Evolutionary conservation across 1,140 invertebrate species (phyloP).

Genomic region (Tyrophagus putrescentiae): DNA sequence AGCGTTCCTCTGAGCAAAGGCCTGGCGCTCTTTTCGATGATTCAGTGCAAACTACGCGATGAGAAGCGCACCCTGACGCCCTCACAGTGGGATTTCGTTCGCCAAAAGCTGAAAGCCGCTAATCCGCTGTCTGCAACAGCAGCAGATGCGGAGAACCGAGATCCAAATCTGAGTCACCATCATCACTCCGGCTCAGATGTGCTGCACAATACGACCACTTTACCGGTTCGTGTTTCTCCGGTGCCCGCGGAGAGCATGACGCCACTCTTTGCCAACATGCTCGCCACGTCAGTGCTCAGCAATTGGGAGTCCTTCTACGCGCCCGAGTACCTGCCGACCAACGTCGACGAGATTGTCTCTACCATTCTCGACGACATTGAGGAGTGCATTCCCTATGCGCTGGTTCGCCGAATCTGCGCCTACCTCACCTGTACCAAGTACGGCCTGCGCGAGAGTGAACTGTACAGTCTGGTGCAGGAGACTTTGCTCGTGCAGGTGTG

Average conservation of each 20-base stretch:
- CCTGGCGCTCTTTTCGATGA: constrained; percentile 15
- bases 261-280: constrained; percentile 24
- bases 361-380: constrained; percentile 23
- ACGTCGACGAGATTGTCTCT: constrained; percentile 12
- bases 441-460: constrained; percentile 31
- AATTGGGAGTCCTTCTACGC: constrained; percentile 21
- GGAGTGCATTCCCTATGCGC: constrained; percentile 23
- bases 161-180: neutral
- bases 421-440: constrained; percentile 29
- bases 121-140: neutral
- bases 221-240: no score
- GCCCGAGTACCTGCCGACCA: constrained; percentile 12
- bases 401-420: constrained; percentile 25
- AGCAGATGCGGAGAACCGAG: neutral
- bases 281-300: constrained; percentile 16
- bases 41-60: constrained; percentile 25
- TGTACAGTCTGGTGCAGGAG: constrained; percentile 28
- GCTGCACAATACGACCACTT: neutral
- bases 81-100: constrained; percentile 24
- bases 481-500: neutral
- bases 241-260: neutral
- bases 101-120: neutral
- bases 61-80: constrained; percentile 23
- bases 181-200: neutral
- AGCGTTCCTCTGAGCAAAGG: constrained; percentile 14